phyloP scores from a whole-genome alignment of 2,113 vertebrate genomes.

The Colinus virginianus region DNA sequence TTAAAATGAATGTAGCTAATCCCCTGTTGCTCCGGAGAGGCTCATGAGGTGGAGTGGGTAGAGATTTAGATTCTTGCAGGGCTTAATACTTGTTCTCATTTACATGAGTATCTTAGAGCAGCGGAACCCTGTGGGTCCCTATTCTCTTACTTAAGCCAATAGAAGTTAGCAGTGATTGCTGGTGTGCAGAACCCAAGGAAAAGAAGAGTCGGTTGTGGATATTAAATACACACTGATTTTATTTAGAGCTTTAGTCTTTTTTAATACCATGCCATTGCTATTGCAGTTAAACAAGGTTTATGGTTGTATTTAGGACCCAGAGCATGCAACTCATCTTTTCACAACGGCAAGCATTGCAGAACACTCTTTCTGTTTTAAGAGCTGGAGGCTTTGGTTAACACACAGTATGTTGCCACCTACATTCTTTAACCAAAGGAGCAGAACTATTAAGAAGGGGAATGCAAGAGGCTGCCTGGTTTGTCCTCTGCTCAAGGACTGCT shows the following conservation, averaged over 20 bases:
- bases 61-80: slow-evolving; percentile 52
- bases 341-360: not conserved
- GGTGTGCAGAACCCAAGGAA: not conserved
- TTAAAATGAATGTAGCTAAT: slow-evolving; percentile 41
- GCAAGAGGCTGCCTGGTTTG: not conserved
- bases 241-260: not conserved
- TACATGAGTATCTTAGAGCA: not conserved
- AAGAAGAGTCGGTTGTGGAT: not conserved
- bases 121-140: not conserved
- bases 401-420: not conserved
- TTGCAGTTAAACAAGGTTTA: not conserved
- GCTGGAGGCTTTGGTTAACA: not conserved
- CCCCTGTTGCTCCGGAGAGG: slow-evolving; percentile 15
- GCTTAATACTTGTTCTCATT: slow-evolving; percentile 51
- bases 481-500: not conserved
- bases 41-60: not conserved
- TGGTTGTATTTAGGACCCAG: not conserved
- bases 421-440: not conserved
- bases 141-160: slow-evolving; percentile 20
- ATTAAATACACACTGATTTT: not conserved
- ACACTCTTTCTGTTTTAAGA: not conserved
- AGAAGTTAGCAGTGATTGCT: not conserved
- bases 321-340: rapidly evolving
- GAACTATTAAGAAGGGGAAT: not conserved
- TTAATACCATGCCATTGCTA: not conserved